Evolutionary conservation across 2,888 invertebrate species (phyloP).

Genomic region (Ochropleura plecta): DNA sequence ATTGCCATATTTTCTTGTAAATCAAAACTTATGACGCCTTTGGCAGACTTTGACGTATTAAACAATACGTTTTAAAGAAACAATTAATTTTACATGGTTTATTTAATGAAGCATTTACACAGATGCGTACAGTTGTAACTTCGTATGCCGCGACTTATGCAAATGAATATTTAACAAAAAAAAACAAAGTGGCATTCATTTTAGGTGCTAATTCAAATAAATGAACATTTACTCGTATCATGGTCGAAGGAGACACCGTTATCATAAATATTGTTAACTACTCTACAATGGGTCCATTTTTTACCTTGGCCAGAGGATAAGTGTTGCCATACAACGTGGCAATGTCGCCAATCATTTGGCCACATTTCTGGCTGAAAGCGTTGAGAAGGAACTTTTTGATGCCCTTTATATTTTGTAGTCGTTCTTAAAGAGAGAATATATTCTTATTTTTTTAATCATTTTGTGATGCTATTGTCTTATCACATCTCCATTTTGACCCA

Average conservation of each 20-base stretch:
- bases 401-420: too few relatives aligned
- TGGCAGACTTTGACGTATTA: background rate
- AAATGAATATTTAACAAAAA: background rate
- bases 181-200: background rate
- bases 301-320: too few relatives aligned
- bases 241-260: background rate
- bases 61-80: background rate
- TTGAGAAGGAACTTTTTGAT: too few relatives aligned
- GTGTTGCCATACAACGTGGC: too few relatives aligned
- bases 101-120: constrained; percentile 26
- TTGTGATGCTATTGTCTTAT: constrained; percentile 1
- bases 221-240: background rate
- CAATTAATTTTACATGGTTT: background rate
- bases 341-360: too few relatives aligned
- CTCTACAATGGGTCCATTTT: too few relatives aligned
- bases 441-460: background rate
- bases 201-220: background rate
- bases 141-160: background rate
- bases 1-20: background rate
- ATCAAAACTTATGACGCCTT: background rate
- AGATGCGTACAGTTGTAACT: constrained; percentile 31
- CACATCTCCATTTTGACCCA: background rate
- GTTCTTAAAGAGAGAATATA: too few relatives aligned
- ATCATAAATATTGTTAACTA: background rate
- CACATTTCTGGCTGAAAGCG: too few relatives aligned